Evolutionary conservation across 2,888 invertebrate species (phyloP).

Genomic region (Amblyteles armatorius): DNA sequence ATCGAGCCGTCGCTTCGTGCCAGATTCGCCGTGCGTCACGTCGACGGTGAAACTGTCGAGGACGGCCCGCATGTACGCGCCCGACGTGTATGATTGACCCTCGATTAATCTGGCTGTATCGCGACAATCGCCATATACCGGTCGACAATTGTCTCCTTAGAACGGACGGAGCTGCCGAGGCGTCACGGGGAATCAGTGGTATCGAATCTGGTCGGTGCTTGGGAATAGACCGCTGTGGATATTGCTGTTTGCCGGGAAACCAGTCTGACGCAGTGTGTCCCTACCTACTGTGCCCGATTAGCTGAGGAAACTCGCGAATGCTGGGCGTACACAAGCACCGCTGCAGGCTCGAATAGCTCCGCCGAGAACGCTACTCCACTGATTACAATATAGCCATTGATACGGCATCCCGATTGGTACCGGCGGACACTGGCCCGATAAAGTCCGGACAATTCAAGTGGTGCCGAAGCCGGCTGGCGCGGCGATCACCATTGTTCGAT

Average conservation of each 20-base stretch:
- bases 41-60: constrained; percentile 44
- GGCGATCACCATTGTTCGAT: not conserved
- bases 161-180: constrained; percentile 48
- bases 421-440: constrained; percentile 41
- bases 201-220: constrained; percentile 33
- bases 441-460: not conserved
- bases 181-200: constrained; percentile 64
- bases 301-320: constrained; percentile 47
- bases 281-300: constrained; percentile 50
- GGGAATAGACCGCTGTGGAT: constrained; percentile 22
- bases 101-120: constrained; percentile 48
- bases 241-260: constrained; percentile 16
- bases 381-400: constrained; percentile 80
- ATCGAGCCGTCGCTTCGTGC: not conserved
- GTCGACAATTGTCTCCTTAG: constrained; percentile 42
- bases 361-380: constrained; percentile 75
- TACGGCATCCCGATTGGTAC: constrained; percentile 70
- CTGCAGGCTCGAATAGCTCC: constrained; percentile 72
- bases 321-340: not conserved
- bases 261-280: constrained; percentile 22
- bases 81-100: constrained; percentile 32
- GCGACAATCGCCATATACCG: constrained; percentile 30
- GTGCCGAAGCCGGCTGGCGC: not conserved
- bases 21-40: not conserved
- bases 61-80: constrained; percentile 37